Evolutionary conservation across 2,113 vertebrate genomes (phyloP).

Genomic region (Oryzias woworae): DNA sequence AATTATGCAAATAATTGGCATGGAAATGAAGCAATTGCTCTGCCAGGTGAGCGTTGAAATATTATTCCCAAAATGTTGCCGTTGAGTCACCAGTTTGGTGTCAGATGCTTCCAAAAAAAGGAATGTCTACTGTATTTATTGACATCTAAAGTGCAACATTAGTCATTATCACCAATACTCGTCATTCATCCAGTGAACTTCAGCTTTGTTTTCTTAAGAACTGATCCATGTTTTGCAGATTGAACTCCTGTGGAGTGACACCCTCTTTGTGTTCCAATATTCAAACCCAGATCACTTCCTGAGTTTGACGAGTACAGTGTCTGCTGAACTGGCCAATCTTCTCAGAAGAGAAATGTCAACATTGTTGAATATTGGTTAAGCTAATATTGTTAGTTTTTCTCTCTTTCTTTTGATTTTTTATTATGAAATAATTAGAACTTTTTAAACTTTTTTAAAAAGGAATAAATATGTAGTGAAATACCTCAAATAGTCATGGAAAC

Average conservation of each 20-base stretch:
- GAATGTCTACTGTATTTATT: conserved; percentile 7
- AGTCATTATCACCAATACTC: too few relatives aligned
- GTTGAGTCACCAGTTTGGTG: conserved; percentile 26
- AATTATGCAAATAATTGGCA: too few relatives aligned
- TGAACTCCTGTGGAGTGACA: conserved; percentile 92
- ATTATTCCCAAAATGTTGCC: conserved; percentile 29
- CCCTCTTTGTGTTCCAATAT: conserved; percentile 94
- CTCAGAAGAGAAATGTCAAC: conserved; percentile 75
- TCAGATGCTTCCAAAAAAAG: conserved; percentile 24
- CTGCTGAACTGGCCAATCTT: conserved; percentile 95
- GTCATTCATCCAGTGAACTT: too few relatives aligned
- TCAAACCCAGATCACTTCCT: conserved; percentile 95
- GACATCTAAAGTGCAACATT: not conserved
- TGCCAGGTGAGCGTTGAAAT: too few relatives aligned
- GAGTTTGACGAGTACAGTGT: conserved; percentile 98
- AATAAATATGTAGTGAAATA: too few relatives aligned
- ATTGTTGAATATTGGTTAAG: too few relatives aligned
- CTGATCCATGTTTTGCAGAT: conserved; percentile 76
- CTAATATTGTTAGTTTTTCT: too few relatives aligned
- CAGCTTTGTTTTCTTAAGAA: conserved; percentile 2
- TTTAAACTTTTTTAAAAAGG: too few relatives aligned
- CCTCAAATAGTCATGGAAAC: too few relatives aligned
- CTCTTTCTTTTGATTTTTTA: too few relatives aligned
- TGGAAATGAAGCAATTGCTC: too few relatives aligned
- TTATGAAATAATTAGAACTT: too few relatives aligned